These are phyloP conservation scores for Eilema sororculum DNA, from an alignment of 2,888 invertebrate species.

Conservation along the genomic window DNA sequence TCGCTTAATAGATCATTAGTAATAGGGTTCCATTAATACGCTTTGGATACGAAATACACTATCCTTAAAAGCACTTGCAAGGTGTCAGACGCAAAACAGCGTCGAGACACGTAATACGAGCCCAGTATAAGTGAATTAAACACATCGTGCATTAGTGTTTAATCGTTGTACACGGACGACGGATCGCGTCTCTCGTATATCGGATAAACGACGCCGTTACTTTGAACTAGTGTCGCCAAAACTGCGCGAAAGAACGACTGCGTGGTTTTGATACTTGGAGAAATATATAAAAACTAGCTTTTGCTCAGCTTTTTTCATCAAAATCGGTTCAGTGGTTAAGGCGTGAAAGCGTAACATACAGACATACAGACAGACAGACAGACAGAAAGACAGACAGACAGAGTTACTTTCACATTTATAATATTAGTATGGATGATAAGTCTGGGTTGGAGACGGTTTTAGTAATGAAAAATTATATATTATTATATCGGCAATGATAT, in stretches of 20 bases:
- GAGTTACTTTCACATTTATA: too few relatives aligned
- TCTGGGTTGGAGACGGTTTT: not conserved
- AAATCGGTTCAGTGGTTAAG: too few relatives aligned
- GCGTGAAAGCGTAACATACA: too few relatives aligned
- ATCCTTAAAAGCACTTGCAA: not conserved
- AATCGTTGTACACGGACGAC: slow-evolving; percentile 70
- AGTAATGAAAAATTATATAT: too few relatives aligned
- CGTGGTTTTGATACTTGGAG: slow-evolving; percentile 58
- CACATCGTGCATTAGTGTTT: slow-evolving; percentile 72
- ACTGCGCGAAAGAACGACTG: slow-evolving; percentile 45
- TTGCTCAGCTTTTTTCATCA: too few relatives aligned
- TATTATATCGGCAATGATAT: too few relatives aligned
- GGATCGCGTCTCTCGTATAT: slow-evolving; percentile 71
- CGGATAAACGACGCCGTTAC: slow-evolving; percentile 77
- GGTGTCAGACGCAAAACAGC: not conserved
- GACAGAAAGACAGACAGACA: too few relatives aligned
- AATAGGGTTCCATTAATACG: too few relatives aligned
- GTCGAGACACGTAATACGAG: slow-evolving; percentile 52
- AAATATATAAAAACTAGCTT: not conserved
- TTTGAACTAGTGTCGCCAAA: slow-evolving; percentile 72
- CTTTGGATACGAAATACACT: too few relatives aligned
- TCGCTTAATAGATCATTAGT: too few relatives aligned
- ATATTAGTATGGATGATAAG: too few relatives aligned
- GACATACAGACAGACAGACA: too few relatives aligned
- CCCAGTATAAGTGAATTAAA: slow-evolving; percentile 69